These are phyloP conservation scores for Zophobas atratus DNA, from an alignment of 1,140 invertebrate genomes.

Conservation along the genomic window DNA sequence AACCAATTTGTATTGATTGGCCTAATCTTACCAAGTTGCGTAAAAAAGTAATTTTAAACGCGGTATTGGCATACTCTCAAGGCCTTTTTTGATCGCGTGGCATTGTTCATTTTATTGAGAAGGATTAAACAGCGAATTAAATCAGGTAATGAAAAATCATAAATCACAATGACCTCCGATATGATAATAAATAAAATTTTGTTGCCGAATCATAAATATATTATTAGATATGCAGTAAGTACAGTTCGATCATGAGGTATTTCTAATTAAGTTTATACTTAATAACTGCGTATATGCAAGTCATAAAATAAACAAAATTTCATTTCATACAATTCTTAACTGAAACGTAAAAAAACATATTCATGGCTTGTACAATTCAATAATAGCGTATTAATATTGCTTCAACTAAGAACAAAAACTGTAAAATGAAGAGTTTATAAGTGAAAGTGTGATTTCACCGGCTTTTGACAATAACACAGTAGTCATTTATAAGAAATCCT, in stretches of 20 bases:
- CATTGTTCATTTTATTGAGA: too few species aligned
- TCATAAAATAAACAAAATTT: too few species aligned
- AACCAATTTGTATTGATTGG: background rate
- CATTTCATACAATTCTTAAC: too few species aligned
- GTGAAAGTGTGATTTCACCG: slow-evolving; percentile 35
- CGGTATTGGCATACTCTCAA: slow-evolving; percentile 25
- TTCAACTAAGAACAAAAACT: background rate
- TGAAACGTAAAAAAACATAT: too few species aligned
- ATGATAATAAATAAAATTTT: background rate
- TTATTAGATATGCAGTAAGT: too few species aligned
- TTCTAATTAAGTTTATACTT: too few species aligned
- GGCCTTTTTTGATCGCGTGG: slow-evolving; percentile 1
- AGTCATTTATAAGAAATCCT: slow-evolving; percentile 12
- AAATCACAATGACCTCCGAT: slow-evolving; percentile 11
- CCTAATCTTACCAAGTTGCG: background rate
- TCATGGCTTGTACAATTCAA: background rate
- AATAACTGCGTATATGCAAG: too few species aligned
- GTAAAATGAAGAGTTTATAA: slow-evolving; percentile 5
- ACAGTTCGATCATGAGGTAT: too few species aligned
- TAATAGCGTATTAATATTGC: background rate
- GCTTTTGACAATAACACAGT: slow-evolving; percentile 23
- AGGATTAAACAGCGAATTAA: background rate
- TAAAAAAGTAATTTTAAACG: slow-evolving; percentile 35
- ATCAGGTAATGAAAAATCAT: background rate
- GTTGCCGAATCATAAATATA: slow-evolving; percentile 2